phyloP scores from a whole-genome alignment of 2,888 invertebrate species.

The Drosophila falleni region DNA sequence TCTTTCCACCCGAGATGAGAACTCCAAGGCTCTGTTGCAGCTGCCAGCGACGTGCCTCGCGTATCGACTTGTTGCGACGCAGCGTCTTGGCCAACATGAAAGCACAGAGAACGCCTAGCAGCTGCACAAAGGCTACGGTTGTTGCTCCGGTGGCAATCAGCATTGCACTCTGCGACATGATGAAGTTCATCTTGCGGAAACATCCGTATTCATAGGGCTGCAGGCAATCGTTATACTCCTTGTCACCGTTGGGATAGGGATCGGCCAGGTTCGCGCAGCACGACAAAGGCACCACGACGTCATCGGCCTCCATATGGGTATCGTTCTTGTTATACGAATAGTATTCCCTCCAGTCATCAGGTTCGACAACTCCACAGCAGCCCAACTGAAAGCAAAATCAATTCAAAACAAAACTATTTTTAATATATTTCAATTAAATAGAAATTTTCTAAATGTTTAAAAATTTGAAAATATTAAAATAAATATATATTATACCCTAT shows the following conservation, averaged over 20 bases:
- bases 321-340: conserved; percentile 54
- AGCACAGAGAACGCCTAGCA: conserved; percentile 95
- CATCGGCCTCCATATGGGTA: conserved; percentile 55
- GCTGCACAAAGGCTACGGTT: conserved; percentile 93
- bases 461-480: too few species aligned
- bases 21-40: conserved; percentile 85
- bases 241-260: conserved; percentile 17
- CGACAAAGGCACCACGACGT: conserved; percentile 87
- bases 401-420: neutral
- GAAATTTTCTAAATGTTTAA: too few species aligned
- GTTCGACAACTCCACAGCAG: conserved; percentile 89
- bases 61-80: conserved; percentile 90
- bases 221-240: conserved; percentile 70
- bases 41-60: conserved; percentile 90
- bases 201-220: conserved; percentile 86
- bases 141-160: conserved; percentile 91
- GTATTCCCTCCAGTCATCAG: conserved; percentile 87
- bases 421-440: too few species aligned
- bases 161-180: conserved; percentile 90
- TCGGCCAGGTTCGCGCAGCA: conserved; percentile 86
- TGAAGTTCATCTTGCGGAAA: conserved; percentile 87
- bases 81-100: conserved; percentile 95
- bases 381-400: conserved; percentile 86
- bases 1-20: conserved; percentile 82
- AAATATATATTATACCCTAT: too few species aligned